Conservation (phyloP, 2,888 invertebrate genomes). For the Drosophila mettleri region DNA sequence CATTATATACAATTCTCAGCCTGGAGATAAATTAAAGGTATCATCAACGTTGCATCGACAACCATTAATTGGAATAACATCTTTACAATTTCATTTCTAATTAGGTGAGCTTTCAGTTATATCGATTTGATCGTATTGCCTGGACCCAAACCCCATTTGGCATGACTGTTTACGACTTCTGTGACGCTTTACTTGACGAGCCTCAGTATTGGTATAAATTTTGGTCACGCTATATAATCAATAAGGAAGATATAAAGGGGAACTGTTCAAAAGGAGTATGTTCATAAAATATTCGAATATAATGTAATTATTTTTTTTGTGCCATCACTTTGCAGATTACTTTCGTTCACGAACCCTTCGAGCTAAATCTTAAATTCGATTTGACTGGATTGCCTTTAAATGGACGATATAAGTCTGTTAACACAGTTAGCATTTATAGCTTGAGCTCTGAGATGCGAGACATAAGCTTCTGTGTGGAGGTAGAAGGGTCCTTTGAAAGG, state of each 20-base stretch:
- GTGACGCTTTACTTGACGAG: constrained; percentile 13
- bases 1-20: constrained; percentile 15
- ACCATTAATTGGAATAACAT: not conserved
- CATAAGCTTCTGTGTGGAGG: not conserved
- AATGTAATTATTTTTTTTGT: too few relatives aligned
- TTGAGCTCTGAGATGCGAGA: not conserved
- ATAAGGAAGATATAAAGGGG: constrained; percentile 10
- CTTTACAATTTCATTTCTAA: not conserved
- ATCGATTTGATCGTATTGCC: constrained; percentile 20
- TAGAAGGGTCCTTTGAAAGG: not conserved
- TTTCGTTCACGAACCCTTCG: not conserved
- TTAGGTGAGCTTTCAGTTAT: not conserved
- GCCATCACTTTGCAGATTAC: constrained; percentile 15
- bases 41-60: too few relatives aligned
- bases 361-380: not conserved
- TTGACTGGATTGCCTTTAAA: not conserved
- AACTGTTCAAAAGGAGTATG: constrained; percentile 37
- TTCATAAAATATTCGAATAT: not conserved
- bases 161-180: not conserved
- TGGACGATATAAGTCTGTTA: not conserved
- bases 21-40: constrained; percentile 29
- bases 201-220: constrained; percentile 25
- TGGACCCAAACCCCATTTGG: constrained; percentile 24
- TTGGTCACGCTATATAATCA: constrained; percentile 26
- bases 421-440: not conserved